Percentiles rank a stretch among this genome's conserved stretches.
phyloP scores from a whole-genome alignment of 2,888 invertebrate species.

The Eupithecia abbreviata region DNA sequence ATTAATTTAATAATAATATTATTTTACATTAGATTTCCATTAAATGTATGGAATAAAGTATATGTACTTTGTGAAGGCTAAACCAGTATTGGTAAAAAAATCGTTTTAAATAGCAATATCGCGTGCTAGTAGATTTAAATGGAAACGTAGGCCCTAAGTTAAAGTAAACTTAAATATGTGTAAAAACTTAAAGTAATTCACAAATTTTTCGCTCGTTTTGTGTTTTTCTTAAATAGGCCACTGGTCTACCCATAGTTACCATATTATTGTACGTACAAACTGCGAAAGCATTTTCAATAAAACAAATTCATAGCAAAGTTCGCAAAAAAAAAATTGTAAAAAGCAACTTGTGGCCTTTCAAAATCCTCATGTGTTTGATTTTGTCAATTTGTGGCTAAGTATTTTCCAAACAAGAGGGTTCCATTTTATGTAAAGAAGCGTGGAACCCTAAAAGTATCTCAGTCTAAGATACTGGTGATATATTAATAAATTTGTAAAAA shows the following conservation, averaged over 20 bases:
- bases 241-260: not conserved
- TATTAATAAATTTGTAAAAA: slow-evolving; percentile 25
- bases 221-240: not conserved
- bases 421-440: not conserved
- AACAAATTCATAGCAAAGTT: not conserved
- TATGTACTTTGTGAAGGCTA: not conserved
- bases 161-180: not conserved
- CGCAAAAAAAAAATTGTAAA: not conserved
- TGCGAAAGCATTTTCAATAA: not conserved
- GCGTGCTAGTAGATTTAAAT: slow-evolving; percentile 5
- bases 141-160: not conserved
- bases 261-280: not conserved
- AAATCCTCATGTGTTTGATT: not conserved
- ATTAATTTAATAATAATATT: not conserved
- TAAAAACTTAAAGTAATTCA: not conserved
- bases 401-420: not conserved
- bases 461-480: slow-evolving; percentile 17
- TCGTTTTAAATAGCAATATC: not conserved
- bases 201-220: not conserved
- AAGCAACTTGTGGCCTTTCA: slow-evolving; percentile 3
- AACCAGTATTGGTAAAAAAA: slow-evolving; percentile 8
- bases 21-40: not conserved
- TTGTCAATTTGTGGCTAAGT: not conserved
- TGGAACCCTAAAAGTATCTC: slow-evolving; percentile 6
- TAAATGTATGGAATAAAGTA: not conserved